Evolutionary conservation across 1,140 invertebrate genomes (phyloP).

Genomic region (Dreissena polymorpha): DNA sequence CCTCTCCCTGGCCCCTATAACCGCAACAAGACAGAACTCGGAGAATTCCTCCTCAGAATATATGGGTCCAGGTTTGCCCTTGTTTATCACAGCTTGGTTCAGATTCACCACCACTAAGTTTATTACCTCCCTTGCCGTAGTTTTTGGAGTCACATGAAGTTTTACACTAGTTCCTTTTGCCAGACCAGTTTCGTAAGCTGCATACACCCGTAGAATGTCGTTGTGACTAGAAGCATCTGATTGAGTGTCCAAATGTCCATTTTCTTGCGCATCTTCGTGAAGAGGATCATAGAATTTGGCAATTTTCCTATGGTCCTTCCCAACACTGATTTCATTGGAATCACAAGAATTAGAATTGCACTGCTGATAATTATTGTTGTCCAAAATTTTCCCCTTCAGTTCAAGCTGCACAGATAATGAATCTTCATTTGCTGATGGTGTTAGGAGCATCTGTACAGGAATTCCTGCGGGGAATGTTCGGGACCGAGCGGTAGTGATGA

Average conservation of each 20-base stretch:
- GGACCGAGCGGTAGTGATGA: constrained; percentile 94
- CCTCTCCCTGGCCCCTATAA: constrained; percentile 94
- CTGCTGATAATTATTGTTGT: constrained; percentile 65
- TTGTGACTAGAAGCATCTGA: constrained; percentile 19
- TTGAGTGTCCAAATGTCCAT: constrained; percentile 49
- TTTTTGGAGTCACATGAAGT: constrained; percentile 93
- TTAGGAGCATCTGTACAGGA: constrained; percentile 65
- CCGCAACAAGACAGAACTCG: constrained; percentile 96
- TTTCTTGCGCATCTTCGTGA: constrained; percentile 61
- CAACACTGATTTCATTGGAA: constrained; percentile 73
- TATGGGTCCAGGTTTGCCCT: constrained; percentile 91
- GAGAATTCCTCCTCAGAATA: constrained; percentile 85
- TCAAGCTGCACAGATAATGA: constrained; percentile 33
- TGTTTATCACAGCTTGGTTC: constrained; percentile 94
- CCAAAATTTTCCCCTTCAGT: constrained; percentile 51
- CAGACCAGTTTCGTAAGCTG: constrained; percentile 96
- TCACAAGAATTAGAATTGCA: constrained; percentile 57
- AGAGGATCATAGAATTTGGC: constrained; percentile 75
- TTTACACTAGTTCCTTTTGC: constrained; percentile 95
- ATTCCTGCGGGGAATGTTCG: constrained; percentile 81
- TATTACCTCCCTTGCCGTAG: constrained; percentile 95
- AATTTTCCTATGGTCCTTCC: constrained; percentile 74
- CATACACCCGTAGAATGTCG: constrained; percentile 88
- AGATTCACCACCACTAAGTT: constrained; percentile 96
- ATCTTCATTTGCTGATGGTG: constrained; percentile 32